These are phyloP conservation scores for Thyatira batis DNA, from an alignment of 2,888 invertebrate species.

Conservation along the genomic window DNA sequence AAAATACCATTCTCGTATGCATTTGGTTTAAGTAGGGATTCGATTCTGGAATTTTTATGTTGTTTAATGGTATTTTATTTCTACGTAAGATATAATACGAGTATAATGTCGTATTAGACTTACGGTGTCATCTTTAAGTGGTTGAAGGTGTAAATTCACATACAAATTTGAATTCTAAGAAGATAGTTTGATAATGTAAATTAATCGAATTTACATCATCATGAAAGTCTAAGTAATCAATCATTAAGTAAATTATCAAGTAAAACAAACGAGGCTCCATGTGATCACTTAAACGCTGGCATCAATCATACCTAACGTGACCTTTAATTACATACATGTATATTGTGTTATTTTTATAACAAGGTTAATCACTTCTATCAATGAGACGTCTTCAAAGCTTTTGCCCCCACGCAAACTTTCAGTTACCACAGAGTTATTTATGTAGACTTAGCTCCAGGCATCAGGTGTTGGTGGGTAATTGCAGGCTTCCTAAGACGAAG, in stretches of 20 bases:
- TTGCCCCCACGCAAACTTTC: background rate
- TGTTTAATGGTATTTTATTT: background rate
- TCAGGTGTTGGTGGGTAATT: background rate
- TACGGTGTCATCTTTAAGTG: no score
- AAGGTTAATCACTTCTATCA: background rate
- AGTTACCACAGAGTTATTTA: background rate
- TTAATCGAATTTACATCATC: no score
- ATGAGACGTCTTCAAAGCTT: background rate
- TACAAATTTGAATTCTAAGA: no score
- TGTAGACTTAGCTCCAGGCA: background rate
- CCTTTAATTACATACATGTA: background rate
- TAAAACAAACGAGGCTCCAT: background rate
- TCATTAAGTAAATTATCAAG: background rate
- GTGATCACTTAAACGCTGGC: background rate
- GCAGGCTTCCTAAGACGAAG: background rate
- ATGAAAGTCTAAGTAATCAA: background rate
- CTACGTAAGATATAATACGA: no score
- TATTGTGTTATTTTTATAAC: background rate
- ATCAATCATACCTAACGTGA: background rate
- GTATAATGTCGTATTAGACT: no score
- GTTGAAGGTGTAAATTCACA: no score
- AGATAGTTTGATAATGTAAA: no score
- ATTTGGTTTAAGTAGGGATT: background rate
- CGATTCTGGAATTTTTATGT: background rate
- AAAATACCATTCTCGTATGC: slow-evolving; percentile 19